These are phyloP conservation scores for Hylomyscus alleni DNA, from an alignment of 2,797 vertebrate genomes.

Conservation along the genomic window DNA sequence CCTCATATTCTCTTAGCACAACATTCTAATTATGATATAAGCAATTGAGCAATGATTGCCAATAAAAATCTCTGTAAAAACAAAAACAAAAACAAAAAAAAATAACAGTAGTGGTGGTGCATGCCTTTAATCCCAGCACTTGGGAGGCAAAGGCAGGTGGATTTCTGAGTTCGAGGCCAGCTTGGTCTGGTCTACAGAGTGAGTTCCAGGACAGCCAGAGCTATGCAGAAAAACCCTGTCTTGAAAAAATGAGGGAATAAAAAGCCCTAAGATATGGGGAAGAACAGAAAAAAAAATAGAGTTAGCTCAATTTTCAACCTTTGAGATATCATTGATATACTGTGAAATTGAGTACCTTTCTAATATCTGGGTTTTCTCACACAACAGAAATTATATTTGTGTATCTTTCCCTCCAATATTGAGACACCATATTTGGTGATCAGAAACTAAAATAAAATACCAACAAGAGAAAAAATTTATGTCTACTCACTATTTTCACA, in stretches of 20 bases:
- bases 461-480: slow-evolving; percentile 45
- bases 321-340: not conserved
- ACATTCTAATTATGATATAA: slow-evolving; percentile 13
- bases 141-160: no score
- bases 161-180: no score
- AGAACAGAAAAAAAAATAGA: not conserved
- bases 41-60: not conserved
- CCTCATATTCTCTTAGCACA: not conserved
- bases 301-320: not conserved
- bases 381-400: not conserved
- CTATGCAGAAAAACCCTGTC: no score
- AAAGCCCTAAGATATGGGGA: slow-evolving; percentile 21
- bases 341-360: slow-evolving; percentile 19
- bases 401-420: not conserved
- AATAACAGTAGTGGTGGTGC: no score
- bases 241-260: no score
- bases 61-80: slow-evolving; percentile 35
- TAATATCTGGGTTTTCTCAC: slow-evolving; percentile 37
- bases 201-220: no score
- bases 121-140: no score
- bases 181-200: no score
- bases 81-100: slow-evolving; percentile 19
- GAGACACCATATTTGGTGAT: not conserved
- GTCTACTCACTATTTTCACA: slow-evolving; percentile 60
- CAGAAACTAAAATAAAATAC: slow-evolving; percentile 50